Evolutionary conservation across 1,140 invertebrate genomes (phyloP), one percentile per base, ranked within the genome.

Genomic region (Tachypleus tridentatus): DNA sequence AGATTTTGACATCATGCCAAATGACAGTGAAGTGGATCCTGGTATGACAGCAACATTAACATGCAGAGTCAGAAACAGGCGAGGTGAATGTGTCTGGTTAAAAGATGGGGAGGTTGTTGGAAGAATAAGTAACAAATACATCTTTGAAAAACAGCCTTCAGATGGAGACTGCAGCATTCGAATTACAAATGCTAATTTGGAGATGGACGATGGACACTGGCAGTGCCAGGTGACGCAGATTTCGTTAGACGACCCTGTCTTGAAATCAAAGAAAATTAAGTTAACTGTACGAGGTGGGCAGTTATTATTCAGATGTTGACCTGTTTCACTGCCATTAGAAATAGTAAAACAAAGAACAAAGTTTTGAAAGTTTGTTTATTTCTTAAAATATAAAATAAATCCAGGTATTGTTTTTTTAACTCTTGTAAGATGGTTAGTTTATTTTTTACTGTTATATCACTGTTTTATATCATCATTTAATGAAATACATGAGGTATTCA

Each of bases 161-260:
- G 68, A 74, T 11, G 87, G 87, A 5, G 91, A 94, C 76, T 94
- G 91, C 76, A 90, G 88, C 9, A 78, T 93, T 56, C 87, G 86
- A 84, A 86, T 94, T 67, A 80, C 87, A 67, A 85, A 86, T 49
- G 88, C 89, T 50, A 85, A 85, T 48, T 77, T 91, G 53, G 87
- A 91, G 73, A 88, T 90, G 64, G 91, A 94, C 73, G 90, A 93
- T 76, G 91, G 90, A 3, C 83, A 86, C 67, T 94, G 91, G 91
- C 89, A 93, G 78, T 93, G 91, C 75, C 90, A 93, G 77, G 89
- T 94, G 64, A 92, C 89, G 4, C 88, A 89, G 53, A 91, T 89
- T 73, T 83, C 86, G 69, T 86, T 87, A 73, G 83, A 83, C 65
- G 81, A 89, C 79, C 89, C 92, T 78, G 88, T 89, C 10, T 82